A percentile compares a stretch with the other conserved stretches of the same genome.
These are phyloP conservation scores for Philopotamus ludificatus DNA, from an alignment of 1,140 invertebrate genomes.

Conservation along the genomic window DNA sequence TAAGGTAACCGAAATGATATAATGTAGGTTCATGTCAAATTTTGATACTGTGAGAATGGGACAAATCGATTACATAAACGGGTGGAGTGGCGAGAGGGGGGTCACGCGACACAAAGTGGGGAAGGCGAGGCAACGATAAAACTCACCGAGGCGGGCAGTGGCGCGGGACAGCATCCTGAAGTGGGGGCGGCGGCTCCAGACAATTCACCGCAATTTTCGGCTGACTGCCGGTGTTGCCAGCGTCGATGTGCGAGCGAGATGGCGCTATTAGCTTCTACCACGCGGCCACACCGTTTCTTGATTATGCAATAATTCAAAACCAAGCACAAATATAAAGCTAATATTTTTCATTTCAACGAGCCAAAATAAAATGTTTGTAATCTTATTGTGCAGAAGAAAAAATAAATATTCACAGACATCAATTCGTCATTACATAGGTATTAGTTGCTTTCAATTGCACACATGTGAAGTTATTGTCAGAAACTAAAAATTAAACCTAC, in stretches of 20 bases:
- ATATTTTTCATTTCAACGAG: too few species aligned
- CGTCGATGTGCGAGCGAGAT: background rate
- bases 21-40: too few species aligned
- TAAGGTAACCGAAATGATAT: too few species aligned
- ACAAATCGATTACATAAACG: constrained; percentile 55
- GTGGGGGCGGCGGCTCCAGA: too few species aligned
- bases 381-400: too few species aligned
- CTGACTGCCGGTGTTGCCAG: constrained; percentile 13
- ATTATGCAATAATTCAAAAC: background rate
- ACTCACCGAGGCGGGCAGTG: constrained; percentile 55
- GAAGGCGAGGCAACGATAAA: constrained; percentile 43
- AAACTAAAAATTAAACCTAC: too few species aligned
- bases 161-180: constrained; percentile 55
- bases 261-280: background rate
- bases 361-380: too few species aligned
- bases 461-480: too few species aligned
- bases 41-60: constrained; percentile 41
- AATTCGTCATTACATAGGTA: too few species aligned
- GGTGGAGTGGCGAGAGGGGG: constrained; percentile 44
- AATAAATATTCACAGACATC: too few species aligned
- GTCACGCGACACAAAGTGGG: constrained; percentile 25
- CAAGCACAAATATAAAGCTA: too few species aligned
- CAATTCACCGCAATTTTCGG: constrained; percentile 8
- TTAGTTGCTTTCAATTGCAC: too few species aligned
- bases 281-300: background rate